Percentiles rank a stretch among this genome's conserved stretches.
These are phyloP conservation scores for Cercopithecus neglectus DNA, from an alignment of 2,797 vertebrate genomes.

Conservation along the genomic window DNA sequence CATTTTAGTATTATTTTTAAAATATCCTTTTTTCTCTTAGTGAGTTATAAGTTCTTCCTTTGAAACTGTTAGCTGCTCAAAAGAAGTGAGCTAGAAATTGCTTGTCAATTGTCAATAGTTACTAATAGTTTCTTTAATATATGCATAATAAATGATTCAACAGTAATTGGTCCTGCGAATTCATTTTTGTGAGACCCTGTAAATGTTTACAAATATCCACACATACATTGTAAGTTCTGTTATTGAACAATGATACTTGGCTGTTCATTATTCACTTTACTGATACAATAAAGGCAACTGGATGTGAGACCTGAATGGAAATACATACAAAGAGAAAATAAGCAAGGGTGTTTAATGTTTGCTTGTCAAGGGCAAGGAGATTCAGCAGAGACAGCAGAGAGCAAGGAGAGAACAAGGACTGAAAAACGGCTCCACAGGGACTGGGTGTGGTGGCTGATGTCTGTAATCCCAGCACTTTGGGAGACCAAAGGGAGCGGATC, in stretches of 20 bases:
- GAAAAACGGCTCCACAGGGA: neutral
- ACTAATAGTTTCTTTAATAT: neutral
- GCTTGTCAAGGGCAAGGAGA: neutral
- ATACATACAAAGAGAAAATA: neutral
- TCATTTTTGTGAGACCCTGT: constrained; percentile 12
- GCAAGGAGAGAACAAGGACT: neutral
- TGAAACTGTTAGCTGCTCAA: neutral
- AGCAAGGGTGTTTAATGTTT: neutral
- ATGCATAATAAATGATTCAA: constrained; percentile 56
- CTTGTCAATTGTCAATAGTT: neutral
- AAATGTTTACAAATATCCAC: neutral
- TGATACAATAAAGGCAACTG: neutral
- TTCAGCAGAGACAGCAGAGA: too few species aligned
- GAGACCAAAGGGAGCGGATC: too few species aligned
- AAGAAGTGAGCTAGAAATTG: neutral
- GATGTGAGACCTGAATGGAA: neutral
- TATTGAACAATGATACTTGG: neutral
- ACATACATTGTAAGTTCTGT: neutral
- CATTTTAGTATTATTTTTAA: neutral
- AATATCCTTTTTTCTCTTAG: neutral
- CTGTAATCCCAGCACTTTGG: too few species aligned
- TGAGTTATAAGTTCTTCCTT: neutral
- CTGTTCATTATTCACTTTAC: neutral
- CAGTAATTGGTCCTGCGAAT: constrained; percentile 48
- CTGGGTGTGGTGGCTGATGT: neutral